Percentiles rank a stretch among this genome's conserved stretches.
These are phyloP conservation scores for Coelopa pilipes DNA, from an alignment of 2,888 invertebrate species.

Conservation along the genomic window DNA sequence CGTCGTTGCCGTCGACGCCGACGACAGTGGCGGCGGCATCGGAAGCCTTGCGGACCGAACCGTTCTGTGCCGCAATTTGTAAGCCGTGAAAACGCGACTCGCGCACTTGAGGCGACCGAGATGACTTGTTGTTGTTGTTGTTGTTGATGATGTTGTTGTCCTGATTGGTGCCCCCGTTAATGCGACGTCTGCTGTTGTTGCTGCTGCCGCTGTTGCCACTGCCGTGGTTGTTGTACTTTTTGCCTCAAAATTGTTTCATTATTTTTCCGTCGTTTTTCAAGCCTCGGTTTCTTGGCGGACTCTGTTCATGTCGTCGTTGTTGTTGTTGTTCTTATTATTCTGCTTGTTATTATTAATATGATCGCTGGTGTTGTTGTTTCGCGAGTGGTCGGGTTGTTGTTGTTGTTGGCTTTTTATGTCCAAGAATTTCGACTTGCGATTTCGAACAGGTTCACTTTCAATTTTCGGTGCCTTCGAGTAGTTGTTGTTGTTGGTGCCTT, in stretches of 20 bases:
- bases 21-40: not conserved
- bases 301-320: no score
- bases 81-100: slow-evolving; percentile 13
- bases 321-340: no score
- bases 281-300: no score
- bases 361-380: no score
- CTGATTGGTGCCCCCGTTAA: not conserved
- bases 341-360: no score
- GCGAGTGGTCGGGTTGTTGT: not conserved
- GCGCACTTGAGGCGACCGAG: no score
- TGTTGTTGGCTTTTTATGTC: not conserved
- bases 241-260: not conserved
- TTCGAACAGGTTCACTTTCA: slow-evolving; percentile 29
- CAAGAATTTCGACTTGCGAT: slow-evolving; percentile 3
- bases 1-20: no score
- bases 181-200: not conserved
- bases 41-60: slow-evolving; percentile 2
- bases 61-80: slow-evolving; percentile 26
- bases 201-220: not conserved
- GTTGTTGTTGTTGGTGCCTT: not conserved
- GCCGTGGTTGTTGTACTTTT: not conserved
- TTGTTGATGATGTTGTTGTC: no score
- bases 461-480: not conserved
- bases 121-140: no score
- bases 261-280: no score